Base-by-base conservation (phyloP, 1,140 invertebrate genomes). In the Drosophila obscura region DNA sequence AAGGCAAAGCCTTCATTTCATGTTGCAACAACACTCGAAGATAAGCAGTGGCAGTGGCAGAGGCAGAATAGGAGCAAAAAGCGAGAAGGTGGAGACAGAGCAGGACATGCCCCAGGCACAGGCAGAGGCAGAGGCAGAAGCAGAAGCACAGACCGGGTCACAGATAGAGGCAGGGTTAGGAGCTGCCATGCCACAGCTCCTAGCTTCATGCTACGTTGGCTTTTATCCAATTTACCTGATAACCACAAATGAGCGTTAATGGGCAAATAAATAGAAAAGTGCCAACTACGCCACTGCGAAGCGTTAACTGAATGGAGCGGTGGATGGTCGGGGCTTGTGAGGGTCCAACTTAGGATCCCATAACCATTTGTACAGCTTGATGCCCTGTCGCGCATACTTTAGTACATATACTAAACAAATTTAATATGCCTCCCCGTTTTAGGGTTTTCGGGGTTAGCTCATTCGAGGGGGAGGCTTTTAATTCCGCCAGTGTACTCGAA, bases 211-310 rank as follows among this genome's bases (percentile, higher is more conserved):
- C 79, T 88, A 87, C 83, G 83, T 88, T 87, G 83, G 83, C 83
- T 87, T 88, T 87, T 87, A 87, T 87, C 83, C 83, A 87, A 87
- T 87, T 87, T 87, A 87, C 83, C 83, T 87, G 83, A 87, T 87
- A 87, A 87, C 83, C 83, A 78, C 83, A 87, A 87, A 87, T 87
- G 83, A 87, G 83, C 83, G 83, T 87, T 87, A 87, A 87, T 87
- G 83, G 83, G 59, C 83, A 87, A 87, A 87, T 87, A 87, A 87
- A 87, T 87, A 87, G 78, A 87, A 88, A 87, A 87, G 83, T 87
- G 83, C 75, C 82, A 87, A 88, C 82, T 88, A 87, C 83, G 82
- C 51, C 71, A 80, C 78, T 77, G 77, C 83, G 78, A 69, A 59
- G 74, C 75, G 71, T 88, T 78, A 87, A 88, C 82, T 79, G 78